phyloP scores from a whole-genome alignment of 2,888 invertebrate species.

The Marronus borbonicus region DNA sequence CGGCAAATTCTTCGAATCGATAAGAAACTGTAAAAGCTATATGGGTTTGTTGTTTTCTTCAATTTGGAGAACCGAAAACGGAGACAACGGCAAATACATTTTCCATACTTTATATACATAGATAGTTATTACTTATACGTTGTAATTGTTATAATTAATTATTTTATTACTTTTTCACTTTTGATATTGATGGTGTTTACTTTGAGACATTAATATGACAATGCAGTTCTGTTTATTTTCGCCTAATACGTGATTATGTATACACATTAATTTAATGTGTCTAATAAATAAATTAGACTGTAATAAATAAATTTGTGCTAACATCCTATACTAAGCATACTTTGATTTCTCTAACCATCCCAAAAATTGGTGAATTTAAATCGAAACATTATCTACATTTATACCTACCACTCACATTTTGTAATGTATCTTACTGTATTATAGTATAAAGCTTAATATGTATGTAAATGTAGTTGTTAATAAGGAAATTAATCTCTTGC shows the following conservation, averaged over 20 bases:
- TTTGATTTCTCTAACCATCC: constrained; percentile 44
- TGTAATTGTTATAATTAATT: constrained; percentile 35
- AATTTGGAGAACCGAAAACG: not conserved
- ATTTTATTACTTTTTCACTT: constrained; percentile 29
- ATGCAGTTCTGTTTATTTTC: constrained; percentile 40
- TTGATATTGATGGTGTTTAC: constrained; percentile 41
- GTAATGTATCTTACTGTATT: constrained; percentile 41
- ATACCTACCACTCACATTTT: constrained; percentile 47
- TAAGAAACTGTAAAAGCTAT: constrained; percentile 30
- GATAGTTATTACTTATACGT: constrained; percentile 36
- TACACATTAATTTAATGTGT: constrained; percentile 46
- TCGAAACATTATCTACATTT: constrained; percentile 38
- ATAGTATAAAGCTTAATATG: constrained; percentile 47
- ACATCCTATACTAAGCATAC: constrained; percentile 48
- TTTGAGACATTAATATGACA: constrained; percentile 35
- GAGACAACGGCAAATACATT: constrained; percentile 16
- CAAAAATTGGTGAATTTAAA: constrained; percentile 45
- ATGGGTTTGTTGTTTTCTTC: not conserved
- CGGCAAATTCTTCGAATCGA: not conserved
- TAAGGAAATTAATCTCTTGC: constrained; percentile 31
- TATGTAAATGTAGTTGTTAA: constrained; percentile 40
- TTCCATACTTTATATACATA: constrained; percentile 40
- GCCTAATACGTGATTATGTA: constrained; percentile 30
- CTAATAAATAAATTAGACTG: constrained; percentile 46
- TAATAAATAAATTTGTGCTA: constrained; percentile 52